Evolutionary conservation across 1,140 invertebrate genomes (phyloP).

Genomic region (Pogonomyrmex californicus): DNA sequence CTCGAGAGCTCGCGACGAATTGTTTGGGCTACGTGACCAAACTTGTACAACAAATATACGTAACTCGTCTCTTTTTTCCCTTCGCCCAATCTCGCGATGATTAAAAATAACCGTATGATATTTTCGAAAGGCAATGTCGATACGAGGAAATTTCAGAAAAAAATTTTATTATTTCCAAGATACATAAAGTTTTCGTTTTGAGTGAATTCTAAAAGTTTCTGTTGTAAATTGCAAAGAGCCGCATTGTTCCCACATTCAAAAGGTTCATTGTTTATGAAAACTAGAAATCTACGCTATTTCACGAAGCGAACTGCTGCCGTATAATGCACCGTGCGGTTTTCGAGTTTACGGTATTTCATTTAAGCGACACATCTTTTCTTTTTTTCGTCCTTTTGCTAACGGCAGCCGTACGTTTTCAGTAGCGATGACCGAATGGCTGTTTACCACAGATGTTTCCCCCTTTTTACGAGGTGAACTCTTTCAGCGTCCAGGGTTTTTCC

Average conservation of each 20-base stretch:
- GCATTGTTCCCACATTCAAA: not conserved
- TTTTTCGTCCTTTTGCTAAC: conserved; percentile 40
- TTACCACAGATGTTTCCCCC: conserved; percentile 70
- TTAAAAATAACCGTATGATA: not conserved
- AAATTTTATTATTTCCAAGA: too few relatives aligned
- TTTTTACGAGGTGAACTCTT: conserved; percentile 63
- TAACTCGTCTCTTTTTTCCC: not conserved
- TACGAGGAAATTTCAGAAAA: not conserved
- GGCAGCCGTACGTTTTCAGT: conserved; percentile 29
- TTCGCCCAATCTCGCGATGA: not conserved
- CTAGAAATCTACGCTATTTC: not conserved
- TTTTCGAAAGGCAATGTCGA: not conserved
- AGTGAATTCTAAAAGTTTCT: conserved; percentile 14
- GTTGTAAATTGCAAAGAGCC: not conserved
- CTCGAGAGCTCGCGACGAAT: not conserved
- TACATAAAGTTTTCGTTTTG: not conserved
- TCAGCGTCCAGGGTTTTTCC: conserved; percentile 17
- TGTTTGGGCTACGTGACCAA: conserved; percentile 16
- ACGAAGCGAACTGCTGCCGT: not conserved
- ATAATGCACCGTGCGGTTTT: conserved; percentile 35
- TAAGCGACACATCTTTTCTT: conserved; percentile 41
- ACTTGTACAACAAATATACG: not conserved
- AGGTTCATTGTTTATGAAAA: conserved; percentile 8
- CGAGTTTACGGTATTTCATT: conserved; percentile 49
- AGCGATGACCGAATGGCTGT: conserved; percentile 82